Base-by-base conservation (phyloP, 2,888 invertebrate genomes). In the Heteropelma amictum region DNA sequence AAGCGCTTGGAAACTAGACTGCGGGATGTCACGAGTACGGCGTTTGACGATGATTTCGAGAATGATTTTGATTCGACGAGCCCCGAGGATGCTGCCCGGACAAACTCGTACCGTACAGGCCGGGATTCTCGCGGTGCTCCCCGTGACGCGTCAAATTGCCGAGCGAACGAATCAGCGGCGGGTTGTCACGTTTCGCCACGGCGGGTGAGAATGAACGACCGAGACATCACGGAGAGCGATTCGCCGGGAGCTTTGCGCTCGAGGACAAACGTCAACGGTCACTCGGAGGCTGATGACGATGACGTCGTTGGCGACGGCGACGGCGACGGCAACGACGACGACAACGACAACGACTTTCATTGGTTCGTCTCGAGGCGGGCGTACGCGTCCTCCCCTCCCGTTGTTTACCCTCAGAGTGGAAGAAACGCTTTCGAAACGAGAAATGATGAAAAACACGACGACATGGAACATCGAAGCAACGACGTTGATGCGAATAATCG, bases 1-100 rank as follows among this genome's bases (percentile, higher is more conserved):
- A 91, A 92, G 83, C 89, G 93, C 65, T 85, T 93, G 70, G 90
- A 91, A 67, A 89, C 91, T 4, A 89, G 93, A 12, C 85, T 93
- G 33, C 90, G 90, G 21, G 91, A 92, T 80, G 92, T 93, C 0
- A 93, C 93, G 0, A 91, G 90, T 14, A 90, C 90, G 3, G 90
- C 91, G 78, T 84, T 90, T 2, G 90, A 90, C 12, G 91, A 91
- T 47, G 91, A 93, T 81, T 92, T 93, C 80, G 93, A 93, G 80
- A 89, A 89, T 23, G 92, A 93, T 78, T 91, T 93, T 64, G 86
- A 88, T 35, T 72, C 79, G 3, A 82, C 83, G 3, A 83, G 86
- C n/a, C n/a, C n/a, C n/a, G n/a, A n/a, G n/a, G n/a, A n/a, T n/a
- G n/a, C n/a, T n/a, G n/a, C n/a, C n/a, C n/a, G n/a, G n/a, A n/a